Evolutionary conservation across 1,140 invertebrate species (phyloP).

Genomic region (Akabosia matsudoensis): DNA sequence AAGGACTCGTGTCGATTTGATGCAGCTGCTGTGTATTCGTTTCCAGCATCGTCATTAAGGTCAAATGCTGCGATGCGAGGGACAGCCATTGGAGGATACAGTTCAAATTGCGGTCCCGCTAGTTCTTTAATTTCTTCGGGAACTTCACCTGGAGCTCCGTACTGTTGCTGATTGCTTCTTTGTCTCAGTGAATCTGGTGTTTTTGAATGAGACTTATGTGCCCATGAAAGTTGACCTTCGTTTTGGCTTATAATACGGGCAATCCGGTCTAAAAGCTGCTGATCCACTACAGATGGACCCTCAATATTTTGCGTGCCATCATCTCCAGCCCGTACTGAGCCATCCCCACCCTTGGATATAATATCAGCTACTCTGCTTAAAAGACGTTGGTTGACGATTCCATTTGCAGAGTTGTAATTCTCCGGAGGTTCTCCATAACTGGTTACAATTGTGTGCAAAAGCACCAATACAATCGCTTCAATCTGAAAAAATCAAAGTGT

Average conservation of each 20-base stretch:
- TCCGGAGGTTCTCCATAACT: background rate
- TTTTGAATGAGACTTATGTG: background rate
- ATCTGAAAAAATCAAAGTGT: background rate
- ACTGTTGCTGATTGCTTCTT: background rate
- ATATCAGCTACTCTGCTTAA: constrained; percentile 30
- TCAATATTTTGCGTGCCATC: constrained; percentile 25
- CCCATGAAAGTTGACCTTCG: constrained; percentile 20
- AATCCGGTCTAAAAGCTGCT: constrained; percentile 35
- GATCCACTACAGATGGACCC: constrained; percentile 31
- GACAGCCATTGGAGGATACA: constrained; percentile 17
- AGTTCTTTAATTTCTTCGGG: background rate
- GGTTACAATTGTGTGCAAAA: background rate
- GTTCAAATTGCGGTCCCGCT: constrained; percentile 2
- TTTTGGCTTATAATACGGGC: constrained; percentile 38
- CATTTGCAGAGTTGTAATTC: background rate
- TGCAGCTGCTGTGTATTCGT: background rate
- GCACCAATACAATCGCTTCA: background rate
- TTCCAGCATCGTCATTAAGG: background rate
- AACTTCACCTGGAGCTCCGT: constrained; percentile 4
- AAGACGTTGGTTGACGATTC: background rate
- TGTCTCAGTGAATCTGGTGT: background rate
- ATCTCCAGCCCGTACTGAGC: background rate
- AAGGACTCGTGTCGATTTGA: background rate
- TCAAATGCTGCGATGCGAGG: constrained; percentile 31
- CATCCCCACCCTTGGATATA: constrained; percentile 23